Conservation (phyloP, 2,888 invertebrate genomes). For the Euplexia lucipara region DNA sequence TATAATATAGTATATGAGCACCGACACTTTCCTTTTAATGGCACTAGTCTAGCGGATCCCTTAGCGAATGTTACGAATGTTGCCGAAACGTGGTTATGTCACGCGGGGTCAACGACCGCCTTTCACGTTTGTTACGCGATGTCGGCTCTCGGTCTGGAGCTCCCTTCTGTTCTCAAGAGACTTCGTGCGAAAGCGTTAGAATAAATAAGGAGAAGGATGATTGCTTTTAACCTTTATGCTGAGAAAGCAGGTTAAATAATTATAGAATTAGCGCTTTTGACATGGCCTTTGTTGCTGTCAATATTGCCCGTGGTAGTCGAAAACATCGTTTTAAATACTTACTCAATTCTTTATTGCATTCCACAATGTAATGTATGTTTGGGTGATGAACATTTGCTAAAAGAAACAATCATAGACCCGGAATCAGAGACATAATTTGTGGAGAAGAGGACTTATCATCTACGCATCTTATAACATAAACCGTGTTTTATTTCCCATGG, state of each 20-base stretch:
- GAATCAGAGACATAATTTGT: no score
- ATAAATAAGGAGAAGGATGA: neutral
- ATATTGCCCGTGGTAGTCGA: neutral
- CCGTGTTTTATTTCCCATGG: no score
- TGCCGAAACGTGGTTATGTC: constrained; percentile 78
- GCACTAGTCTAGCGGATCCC: constrained; percentile 58
- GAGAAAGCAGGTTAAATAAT: neutral
- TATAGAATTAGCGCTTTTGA: neutral
- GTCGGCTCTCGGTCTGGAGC: constrained; percentile 48
- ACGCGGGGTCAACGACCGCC: constrained; percentile 77
- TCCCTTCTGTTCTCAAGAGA: constrained; percentile 8
- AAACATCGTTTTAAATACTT: no score
- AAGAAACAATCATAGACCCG: no score
- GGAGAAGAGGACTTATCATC: no score
- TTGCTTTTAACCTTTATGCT: constrained; percentile 10
- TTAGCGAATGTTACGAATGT: constrained; percentile 61
- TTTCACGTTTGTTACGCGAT: constrained; percentile 69
- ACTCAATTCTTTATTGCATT: no score
- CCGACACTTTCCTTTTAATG: constrained; percentile 59
- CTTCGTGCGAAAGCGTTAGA: constrained; percentile 19
- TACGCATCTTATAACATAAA: no score
- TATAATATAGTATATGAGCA: constrained; percentile 42
- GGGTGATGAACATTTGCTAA: no score
- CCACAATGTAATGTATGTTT: no score
- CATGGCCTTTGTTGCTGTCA: no score